A percentile compares a stretch with the other conserved stretches of the same genome.
These are phyloP conservation scores for Ischnus inquisitorius DNA, from an alignment of 2,888 invertebrate genomes.

Conservation along the genomic window DNA sequence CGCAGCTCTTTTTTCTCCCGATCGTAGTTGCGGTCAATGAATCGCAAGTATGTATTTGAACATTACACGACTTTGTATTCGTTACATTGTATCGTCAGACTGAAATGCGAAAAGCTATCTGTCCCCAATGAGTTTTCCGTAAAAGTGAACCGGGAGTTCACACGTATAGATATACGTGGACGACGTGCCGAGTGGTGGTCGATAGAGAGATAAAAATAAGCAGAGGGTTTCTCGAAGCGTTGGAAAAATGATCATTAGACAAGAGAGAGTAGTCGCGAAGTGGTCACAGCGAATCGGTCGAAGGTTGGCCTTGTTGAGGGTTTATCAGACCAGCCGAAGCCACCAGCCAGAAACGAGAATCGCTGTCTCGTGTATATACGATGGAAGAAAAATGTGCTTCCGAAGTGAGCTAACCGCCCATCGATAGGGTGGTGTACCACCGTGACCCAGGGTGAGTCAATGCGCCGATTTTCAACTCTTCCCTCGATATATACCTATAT, in stretches of 20 bases:
- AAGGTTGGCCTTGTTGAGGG: conserved; percentile 52
- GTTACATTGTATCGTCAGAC: too few species aligned
- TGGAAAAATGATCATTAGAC: conserved; percentile 73
- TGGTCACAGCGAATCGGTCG: conserved; percentile 60
- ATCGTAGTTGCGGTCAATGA: neutral
- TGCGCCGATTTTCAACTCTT: conserved; percentile 55
- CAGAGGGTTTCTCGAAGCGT: conserved; percentile 45
- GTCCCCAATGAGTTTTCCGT: neutral
- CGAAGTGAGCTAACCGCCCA: conserved; percentile 74
- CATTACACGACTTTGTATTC: neutral
- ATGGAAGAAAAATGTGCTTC: conserved; percentile 75
- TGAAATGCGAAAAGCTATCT: neutral
- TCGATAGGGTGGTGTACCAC: conserved; percentile 73
- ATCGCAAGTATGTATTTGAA: neutral
- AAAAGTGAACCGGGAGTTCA: neutral
- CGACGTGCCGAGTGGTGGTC: neutral
- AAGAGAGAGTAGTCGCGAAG: conserved; percentile 44
- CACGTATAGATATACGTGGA: neutral
- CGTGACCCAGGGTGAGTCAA: conserved; percentile 60
- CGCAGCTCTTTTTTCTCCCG: neutral
- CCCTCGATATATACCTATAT: conserved; percentile 9
- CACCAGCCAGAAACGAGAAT: conserved; percentile 57
- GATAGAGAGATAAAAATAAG: conserved; percentile 33
- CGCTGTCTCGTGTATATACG: conserved; percentile 43
- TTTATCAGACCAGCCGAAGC: conserved; percentile 53